These are phyloP conservation scores for Dendrocincla fuliginosa DNA, from an alignment of 2,797 vertebrate genomes.

Conservation along the genomic window DNA sequence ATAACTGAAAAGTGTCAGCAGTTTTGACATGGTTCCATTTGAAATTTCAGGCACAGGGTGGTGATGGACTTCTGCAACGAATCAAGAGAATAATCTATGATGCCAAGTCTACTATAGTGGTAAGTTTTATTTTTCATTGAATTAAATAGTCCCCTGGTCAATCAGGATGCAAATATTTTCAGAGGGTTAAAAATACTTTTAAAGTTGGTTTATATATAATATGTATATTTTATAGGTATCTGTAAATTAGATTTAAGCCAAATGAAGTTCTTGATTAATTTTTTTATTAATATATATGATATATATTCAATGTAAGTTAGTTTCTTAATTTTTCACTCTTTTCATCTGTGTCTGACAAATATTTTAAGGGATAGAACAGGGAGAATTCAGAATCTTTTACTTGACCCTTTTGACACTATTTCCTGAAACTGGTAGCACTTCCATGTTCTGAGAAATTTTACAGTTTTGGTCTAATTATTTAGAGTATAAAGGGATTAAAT, in stretches of 20 bases:
- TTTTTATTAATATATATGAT: neutral
- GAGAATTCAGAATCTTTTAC: neutral
- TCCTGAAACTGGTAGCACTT: neutral
- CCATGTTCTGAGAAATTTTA: neutral
- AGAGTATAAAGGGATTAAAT: neutral
- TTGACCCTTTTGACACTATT: neutral
- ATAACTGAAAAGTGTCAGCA: conserved; percentile 49
- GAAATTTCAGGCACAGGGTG: conserved; percentile 88
- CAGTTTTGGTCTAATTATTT: neutral
- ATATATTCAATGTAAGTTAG: neutral
- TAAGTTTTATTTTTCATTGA: conserved; percentile 72
- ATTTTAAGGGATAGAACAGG: neutral
- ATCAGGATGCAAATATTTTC: neutral
- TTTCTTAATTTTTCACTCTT: neutral
- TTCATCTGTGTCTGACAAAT: neutral
- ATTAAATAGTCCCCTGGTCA: neutral
- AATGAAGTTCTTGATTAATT: neutral
- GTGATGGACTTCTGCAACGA: conserved; percentile 91
- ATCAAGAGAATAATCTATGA: conserved; percentile 92
- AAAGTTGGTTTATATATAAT: neutral
- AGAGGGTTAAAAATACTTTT: neutral
- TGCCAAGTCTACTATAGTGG: conserved; percentile 91
- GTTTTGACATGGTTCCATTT: conserved; percentile 62
- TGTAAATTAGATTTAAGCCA: neutral
- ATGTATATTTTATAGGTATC: neutral